Percentiles rank a stretch among this genome's conserved stretches.
These are phyloP conservation scores for Cephalotes varians DNA, from an alignment of 2,888 invertebrate genomes.

Conservation along the genomic window DNA sequence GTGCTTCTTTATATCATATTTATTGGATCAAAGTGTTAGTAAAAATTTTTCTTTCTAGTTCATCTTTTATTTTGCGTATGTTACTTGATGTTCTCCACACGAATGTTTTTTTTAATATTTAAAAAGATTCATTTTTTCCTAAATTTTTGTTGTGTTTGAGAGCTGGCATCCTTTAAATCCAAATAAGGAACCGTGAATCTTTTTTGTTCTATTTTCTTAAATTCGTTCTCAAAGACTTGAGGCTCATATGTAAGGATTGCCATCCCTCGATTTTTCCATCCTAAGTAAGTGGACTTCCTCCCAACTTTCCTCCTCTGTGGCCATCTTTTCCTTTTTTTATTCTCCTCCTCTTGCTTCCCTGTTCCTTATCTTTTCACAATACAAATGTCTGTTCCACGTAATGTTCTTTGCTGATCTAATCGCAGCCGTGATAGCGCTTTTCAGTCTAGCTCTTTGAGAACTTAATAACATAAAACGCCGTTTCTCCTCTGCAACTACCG, in stretches of 20 bases:
- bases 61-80: neutral
- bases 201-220: neutral
- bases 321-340: neutral
- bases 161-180: neutral
- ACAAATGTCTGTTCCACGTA: conserved; percentile 2
- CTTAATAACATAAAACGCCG: conserved; percentile 29
- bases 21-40: neutral
- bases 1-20: neutral
- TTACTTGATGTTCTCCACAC: neutral
- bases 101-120: neutral
- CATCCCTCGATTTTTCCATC: neutral
- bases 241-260: neutral
- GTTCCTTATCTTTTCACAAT: neutral
- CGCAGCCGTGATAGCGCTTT: conserved; percentile 22
- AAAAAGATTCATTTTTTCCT: neutral
- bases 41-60: neutral
- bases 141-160: neutral
- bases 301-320: neutral
- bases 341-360: neutral
- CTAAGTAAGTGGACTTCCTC: neutral
- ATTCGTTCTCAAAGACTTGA: neutral
- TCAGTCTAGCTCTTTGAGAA: conserved; percentile 30
- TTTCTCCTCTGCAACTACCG: conserved; percentile 10
- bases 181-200: neutral
- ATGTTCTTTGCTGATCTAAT: conserved; percentile 34